Conservation (phyloP, 2,888 invertebrate species). For the Eristalis tenax region DNA sequence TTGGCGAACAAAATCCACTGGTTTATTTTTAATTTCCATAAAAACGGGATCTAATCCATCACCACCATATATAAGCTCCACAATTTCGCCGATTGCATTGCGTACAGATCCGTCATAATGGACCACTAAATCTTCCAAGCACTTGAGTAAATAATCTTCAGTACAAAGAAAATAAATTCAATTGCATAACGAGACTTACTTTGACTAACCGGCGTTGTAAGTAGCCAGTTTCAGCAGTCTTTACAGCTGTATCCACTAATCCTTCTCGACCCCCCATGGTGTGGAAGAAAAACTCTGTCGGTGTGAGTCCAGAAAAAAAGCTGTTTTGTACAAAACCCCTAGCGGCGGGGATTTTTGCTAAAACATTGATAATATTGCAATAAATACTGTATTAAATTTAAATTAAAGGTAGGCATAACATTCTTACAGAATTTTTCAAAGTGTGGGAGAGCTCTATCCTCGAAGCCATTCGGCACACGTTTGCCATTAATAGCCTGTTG, state of each 20-base stretch:
- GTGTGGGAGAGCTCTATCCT: conserved; percentile 96
- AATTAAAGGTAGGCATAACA: not conserved
- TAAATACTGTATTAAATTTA: not conserved
- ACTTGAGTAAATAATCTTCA: conserved; percentile 82
- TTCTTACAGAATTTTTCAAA: conserved; percentile 91
- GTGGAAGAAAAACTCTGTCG: conserved; percentile 99
- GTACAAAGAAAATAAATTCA: not conserved
- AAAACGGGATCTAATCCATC: conserved; percentile 97
- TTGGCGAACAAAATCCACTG: conserved; percentile 93
- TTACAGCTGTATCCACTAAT: conserved; percentile 99
- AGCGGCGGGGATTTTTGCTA: conserved; percentile 95
- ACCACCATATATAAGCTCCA: conserved; percentile 96
- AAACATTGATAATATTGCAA: conserved; percentile 30
- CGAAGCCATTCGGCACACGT: conserved; percentile 98
- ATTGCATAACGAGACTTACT: conserved; percentile 80
- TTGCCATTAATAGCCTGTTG: conserved; percentile 99
- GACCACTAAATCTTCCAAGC: conserved; percentile 96
- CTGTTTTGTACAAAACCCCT: conserved; percentile 99
- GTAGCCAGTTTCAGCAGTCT: conserved; percentile 99
- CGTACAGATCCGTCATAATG: conserved; percentile 98
- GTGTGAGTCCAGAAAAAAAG: conserved; percentile 97
- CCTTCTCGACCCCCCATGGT: conserved; percentile 99
- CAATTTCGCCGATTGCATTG: conserved; percentile 94
- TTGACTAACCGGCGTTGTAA: conserved; percentile 98
- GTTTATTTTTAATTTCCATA: conserved; percentile 96